phyloP scores from a whole-genome alignment of 2,888 invertebrate species.

The Acleris laterana region DNA sequence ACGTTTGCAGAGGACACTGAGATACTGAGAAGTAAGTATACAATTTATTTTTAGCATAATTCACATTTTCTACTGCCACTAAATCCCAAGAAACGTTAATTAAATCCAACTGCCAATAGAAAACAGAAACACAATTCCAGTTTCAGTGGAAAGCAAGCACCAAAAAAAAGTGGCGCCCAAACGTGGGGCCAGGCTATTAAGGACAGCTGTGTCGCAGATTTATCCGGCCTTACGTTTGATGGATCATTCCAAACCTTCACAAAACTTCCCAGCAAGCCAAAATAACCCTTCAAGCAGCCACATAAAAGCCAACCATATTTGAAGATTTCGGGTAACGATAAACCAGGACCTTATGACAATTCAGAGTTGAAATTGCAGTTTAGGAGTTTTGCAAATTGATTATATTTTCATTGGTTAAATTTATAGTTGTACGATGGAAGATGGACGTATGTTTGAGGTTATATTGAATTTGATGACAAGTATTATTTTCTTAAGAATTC shows the following conservation, averaged over 20 bases:
- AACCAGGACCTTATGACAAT: conserved; percentile 32
- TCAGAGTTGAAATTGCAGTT: conserved; percentile 31
- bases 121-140: conserved; percentile 27
- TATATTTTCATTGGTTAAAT: conserved; percentile 30
- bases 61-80: no score
- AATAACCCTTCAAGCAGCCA: conserved; percentile 1
- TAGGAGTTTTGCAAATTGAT: conserved; percentile 31
- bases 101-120: conserved; percentile 24
- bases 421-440: background rate
- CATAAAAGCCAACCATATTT: background rate
- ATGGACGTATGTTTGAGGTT: background rate
- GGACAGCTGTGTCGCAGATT: conserved; percentile 31
- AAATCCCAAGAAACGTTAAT: conserved; percentile 3
- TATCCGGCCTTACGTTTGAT: conserved; percentile 37
- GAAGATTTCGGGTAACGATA: conserved; percentile 16
- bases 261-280: conserved; percentile 10
- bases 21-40: no score
- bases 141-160: conserved; percentile 2
- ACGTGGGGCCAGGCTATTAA: conserved; percentile 34
- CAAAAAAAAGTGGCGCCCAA: conserved; percentile 32
- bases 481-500: no score
- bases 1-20: no score
- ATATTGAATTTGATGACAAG: no score
- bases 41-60: no score
- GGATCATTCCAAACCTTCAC: conserved; percentile 35